Evolutionary conservation across 2,797 vertebrate genomes (phyloP), one percentile per base, ranked within the genome.

Genomic region (Coreius guichenoti): DNA sequence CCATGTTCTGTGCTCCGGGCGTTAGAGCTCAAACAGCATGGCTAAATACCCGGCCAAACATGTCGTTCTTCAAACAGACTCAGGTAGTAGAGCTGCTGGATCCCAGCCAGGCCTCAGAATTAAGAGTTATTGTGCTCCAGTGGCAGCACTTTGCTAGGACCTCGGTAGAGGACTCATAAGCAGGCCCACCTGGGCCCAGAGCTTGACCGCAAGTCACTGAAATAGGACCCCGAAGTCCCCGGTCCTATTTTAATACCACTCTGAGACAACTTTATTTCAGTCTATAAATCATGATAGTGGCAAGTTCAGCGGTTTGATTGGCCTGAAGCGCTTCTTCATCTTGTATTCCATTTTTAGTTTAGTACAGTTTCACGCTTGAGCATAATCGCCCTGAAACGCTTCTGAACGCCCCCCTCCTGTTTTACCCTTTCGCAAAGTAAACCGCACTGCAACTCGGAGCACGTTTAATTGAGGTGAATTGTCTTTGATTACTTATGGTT

Each of bases 51-150:
- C 89, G 89, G 93, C 92, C 94, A 93, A 95, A 95, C 92, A 93
- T 95, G 94, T 94, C 93, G 92, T 94, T 94, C 94, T 95, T 95
- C 95, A 95, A 95, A 95, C 94, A 96, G 95, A 96, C 94, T 95
- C 93, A 94, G 94, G 95, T 95, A 95, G 94, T 93, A 94, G 93
- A 92, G 91, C 49, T 63, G 82, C 91, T 95, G 95, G 94, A 94
- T 90, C 88, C 51, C 81, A 92, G 92, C 94, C 94, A 96, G 86
- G 90, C 91, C 93, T 87, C 91, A 92, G 92, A 94, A 94, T 93
- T 93, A 95, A 94, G 93, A 95, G 92, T 94, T 95, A 94, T 94
- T 94, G 92, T 92, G 89, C 92, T 91, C 88, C 87, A 89, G 92
- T 91, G 92, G 89, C 90, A 90, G 91, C 90, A 90, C 91, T 78